Evolutionary conservation across 2,113 vertebrate genomes (phyloP).

Genomic region (Cyanoliseus patagonus): DNA sequence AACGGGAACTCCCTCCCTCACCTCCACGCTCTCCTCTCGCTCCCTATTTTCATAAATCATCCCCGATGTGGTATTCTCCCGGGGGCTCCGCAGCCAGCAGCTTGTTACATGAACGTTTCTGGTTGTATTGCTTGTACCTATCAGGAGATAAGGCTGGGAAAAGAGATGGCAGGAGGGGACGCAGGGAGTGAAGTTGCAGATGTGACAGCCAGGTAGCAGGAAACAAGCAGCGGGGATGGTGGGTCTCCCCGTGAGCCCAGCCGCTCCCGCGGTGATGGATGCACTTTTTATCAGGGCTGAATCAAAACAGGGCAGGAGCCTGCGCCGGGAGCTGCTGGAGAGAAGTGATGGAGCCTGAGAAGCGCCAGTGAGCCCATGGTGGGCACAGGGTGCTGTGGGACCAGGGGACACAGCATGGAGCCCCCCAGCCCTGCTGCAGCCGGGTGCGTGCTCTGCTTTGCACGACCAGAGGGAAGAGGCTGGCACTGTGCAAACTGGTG

Average conservation of each 20-base stretch:
- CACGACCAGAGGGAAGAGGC: rapidly evolving
- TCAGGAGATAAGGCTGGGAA: neutral
- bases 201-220: neutral
- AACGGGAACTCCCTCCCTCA: neutral
- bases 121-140: neutral
- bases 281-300: neutral
- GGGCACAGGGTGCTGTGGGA: neutral
- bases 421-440: neutral
- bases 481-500: neutral
- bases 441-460: neutral
- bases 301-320: neutral
- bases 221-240: neutral
- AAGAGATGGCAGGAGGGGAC: neutral
- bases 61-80: neutral
- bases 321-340: neutral
- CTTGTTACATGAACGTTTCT: neutral
- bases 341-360: neutral
- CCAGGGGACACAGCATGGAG: rapidly evolving
- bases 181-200: neutral
- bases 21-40: neutral
- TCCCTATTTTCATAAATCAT: neutral
- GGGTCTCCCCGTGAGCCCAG: rapidly evolving
- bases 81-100: neutral
- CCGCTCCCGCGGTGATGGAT: neutral
- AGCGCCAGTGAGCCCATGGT: neutral